Conservation (phyloP, 2,797 vertebrate genomes). For the Phoeniculus purpureus region DNA sequence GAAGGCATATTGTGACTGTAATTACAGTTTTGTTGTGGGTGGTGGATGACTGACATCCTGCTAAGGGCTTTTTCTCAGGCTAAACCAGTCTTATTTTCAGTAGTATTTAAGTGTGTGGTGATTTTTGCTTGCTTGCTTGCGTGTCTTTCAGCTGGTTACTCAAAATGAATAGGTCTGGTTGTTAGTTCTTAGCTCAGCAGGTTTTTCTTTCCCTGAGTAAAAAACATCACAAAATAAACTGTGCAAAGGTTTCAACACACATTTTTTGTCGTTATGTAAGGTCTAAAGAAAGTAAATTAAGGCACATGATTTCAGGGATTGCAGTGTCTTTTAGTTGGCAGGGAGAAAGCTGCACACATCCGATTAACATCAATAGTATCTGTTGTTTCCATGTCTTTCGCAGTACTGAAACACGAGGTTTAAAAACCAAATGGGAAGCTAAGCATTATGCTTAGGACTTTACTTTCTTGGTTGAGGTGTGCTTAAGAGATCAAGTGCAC, state of each 20-base stretch:
- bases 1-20: background rate
- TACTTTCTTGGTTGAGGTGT: background rate
- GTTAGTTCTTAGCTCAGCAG: background rate
- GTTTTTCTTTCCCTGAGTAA: background rate
- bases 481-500: background rate
- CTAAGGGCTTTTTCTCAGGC: background rate
- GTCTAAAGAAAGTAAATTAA: background rate
- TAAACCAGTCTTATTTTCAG: background rate
- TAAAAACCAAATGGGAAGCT: background rate
- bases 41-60: background rate
- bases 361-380: background rate
- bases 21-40: background rate
- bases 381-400: background rate
- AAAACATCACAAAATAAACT: background rate
- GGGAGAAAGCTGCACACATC: background rate
- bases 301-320: background rate
- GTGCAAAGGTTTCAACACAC: background rate
- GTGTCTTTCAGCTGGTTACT: background rate
- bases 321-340: background rate
- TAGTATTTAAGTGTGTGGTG: fast-evolving
- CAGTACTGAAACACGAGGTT: background rate
- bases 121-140: background rate
- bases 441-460: background rate
- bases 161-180: background rate
- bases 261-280: background rate